Evolutionary conservation across 2,113 vertebrate species (phyloP).

Genomic region (Lamprotornis superbus): DNA sequence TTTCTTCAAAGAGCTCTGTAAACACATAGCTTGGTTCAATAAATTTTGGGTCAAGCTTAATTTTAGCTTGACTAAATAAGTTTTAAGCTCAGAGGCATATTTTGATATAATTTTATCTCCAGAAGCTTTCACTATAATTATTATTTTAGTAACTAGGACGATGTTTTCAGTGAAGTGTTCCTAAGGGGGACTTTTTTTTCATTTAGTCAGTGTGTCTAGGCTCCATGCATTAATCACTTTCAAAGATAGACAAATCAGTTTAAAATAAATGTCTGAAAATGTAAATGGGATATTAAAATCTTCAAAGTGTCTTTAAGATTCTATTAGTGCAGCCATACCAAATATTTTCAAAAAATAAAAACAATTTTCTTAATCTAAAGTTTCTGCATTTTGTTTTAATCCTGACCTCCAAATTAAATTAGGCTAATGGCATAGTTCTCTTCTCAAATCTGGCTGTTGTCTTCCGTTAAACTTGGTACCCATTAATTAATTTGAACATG

Average conservation of each 20-base stretch:
- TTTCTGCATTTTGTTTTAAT: background rate
- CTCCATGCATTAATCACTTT: conserved; percentile 52
- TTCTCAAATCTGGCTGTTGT: background rate
- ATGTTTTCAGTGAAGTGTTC: conserved; percentile 21
- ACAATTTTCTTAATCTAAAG: background rate
- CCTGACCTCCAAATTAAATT: background rate
- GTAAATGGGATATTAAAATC: conserved; percentile 23
- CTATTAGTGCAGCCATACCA: background rate
- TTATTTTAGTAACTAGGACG: conserved; percentile 39
- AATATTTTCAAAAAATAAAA: background rate
- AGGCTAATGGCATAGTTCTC: background rate
- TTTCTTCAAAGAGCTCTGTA: background rate
- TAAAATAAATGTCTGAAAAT: conserved; percentile 35
- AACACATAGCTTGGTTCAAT: background rate
- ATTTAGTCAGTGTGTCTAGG: conserved; percentile 24
- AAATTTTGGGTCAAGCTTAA: conserved; percentile 5
- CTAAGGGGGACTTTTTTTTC: background rate
- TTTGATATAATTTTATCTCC: conserved; percentile 39
- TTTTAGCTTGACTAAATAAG: conserved; percentile 40
- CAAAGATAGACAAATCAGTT: conserved; percentile 38
- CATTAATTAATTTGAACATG: background rate
- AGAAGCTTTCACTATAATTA: conserved; percentile 33
- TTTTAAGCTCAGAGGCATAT: conserved; percentile 39
- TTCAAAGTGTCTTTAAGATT: background rate
- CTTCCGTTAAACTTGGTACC: background rate